A percentile compares a stretch with the other conserved stretches of the same genome.
Conservation (phyloP, 1,140 invertebrate species). For the Paracyclopina nana region DNA sequence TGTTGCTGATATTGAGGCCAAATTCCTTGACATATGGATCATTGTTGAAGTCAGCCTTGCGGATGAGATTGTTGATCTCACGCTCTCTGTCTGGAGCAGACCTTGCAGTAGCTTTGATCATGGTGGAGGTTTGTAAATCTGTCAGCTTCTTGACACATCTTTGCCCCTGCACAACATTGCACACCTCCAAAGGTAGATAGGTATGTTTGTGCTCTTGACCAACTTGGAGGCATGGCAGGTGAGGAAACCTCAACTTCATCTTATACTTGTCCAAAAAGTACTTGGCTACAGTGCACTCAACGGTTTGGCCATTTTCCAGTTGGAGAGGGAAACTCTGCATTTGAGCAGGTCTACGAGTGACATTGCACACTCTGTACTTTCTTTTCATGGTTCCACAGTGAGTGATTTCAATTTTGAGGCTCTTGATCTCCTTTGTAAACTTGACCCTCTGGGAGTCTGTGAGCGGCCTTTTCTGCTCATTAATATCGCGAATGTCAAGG, state of each 20-base stretch:
- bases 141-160: constrained; percentile 98
- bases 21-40: constrained; percentile 98
- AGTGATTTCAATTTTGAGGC: constrained; percentile 67
- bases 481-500: constrained; percentile 87
- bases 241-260: constrained; percentile 89
- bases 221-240: constrained; percentile 95
- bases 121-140: constrained; percentile 99
- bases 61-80: constrained; percentile 93
- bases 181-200: constrained; percentile 92
- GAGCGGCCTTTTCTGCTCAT: constrained; percentile 80
- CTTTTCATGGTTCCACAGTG: constrained; percentile 96
- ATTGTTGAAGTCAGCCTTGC: constrained; percentile 93
- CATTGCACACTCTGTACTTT: constrained; percentile 97
- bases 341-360: constrained; percentile 90
- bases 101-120: constrained; percentile 98
- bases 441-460: constrained; percentile 98
- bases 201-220: constrained; percentile 99
- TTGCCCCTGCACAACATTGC: constrained; percentile 96
- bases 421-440: constrained; percentile 99
- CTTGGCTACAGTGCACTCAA: constrained; percentile 98
- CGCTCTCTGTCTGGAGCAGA: constrained; percentile 93
- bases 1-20: constrained; percentile 85
- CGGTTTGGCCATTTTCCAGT: constrained; percentile 95
- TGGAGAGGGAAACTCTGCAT: constrained; percentile 99
- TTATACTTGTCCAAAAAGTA: constrained; percentile 99